These are phyloP conservation scores for Standfussiana lucernea DNA, from an alignment of 2,888 invertebrate genomes.

Conservation along the genomic window DNA sequence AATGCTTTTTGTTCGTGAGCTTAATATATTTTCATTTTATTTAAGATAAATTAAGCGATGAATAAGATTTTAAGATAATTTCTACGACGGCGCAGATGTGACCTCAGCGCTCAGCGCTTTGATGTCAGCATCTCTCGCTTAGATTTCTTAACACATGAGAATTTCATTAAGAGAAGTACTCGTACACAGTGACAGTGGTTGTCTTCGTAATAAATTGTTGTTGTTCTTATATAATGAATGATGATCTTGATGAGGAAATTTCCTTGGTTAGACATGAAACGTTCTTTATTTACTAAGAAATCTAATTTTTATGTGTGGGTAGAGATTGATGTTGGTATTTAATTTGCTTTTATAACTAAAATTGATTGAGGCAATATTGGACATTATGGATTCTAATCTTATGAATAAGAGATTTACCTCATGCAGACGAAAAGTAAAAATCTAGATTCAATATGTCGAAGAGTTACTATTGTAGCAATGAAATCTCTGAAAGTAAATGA, in stretches of 20 bases:
- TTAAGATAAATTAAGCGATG: too few relatives aligned
- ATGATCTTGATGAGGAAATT: constrained; percentile 34
- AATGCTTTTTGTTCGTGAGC: constrained; percentile 63
- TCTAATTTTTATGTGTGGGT: constrained; percentile 2
- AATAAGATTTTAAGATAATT: too few relatives aligned
- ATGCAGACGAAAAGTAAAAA: background rate
- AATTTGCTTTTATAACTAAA: background rate
- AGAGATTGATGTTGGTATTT: constrained; percentile 3
- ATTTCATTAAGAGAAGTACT: constrained; percentile 66
- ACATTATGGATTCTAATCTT: background rate
- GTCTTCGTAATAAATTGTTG: constrained; percentile 58
- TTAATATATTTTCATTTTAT: constrained; percentile 69
- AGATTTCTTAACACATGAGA: constrained; percentile 67
- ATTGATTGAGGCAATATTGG: background rate
- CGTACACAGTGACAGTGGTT: constrained; percentile 56
- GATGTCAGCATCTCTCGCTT: constrained; percentile 68
- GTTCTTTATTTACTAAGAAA: constrained; percentile 13
- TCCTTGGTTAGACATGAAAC: constrained; percentile 19
- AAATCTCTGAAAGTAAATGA: background rate
- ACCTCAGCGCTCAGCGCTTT: constrained; percentile 60
- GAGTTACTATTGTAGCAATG: background rate
- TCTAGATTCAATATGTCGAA: background rate
- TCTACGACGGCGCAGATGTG: constrained; percentile 67
- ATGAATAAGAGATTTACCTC: background rate
- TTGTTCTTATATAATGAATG: constrained; percentile 53